Percentiles rank a stretch among this genome's conserved stretches.
These are phyloP conservation scores for Carassius gibelio DNA, from an alignment of 2,113 vertebrate genomes.

Conservation along the genomic window DNA sequence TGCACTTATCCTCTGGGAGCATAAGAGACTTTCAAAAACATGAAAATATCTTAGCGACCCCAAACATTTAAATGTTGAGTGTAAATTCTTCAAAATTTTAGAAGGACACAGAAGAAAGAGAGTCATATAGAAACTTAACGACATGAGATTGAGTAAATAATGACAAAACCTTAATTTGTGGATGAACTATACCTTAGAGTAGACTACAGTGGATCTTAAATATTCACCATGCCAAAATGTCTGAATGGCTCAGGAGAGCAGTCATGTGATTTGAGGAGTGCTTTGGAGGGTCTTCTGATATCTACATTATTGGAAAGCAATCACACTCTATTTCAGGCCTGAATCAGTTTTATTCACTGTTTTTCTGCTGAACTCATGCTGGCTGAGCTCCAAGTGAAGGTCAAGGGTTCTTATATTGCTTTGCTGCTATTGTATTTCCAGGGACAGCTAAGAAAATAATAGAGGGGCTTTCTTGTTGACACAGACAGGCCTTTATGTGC, in stretches of 20 bases:
- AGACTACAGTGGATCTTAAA: background rate
- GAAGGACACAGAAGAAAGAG: background rate
- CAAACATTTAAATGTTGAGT: background rate
- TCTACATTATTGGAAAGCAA: background rate
- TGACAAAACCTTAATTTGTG: background rate
- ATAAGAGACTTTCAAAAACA: too few relatives aligned
- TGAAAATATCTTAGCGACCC: too few relatives aligned
- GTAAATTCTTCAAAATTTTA: background rate
- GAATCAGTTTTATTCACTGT: background rate
- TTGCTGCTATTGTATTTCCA: conserved; percentile 64
- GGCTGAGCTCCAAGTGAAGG: background rate
- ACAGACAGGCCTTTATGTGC: conserved; percentile 68
- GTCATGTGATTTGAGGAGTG: background rate
- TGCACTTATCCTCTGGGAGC: too few relatives aligned
- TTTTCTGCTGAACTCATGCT: conserved; percentile 20
- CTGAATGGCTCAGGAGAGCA: background rate
- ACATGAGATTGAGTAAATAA: background rate
- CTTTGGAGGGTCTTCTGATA: conserved; percentile 10
- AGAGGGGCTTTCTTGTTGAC: conserved; percentile 59
- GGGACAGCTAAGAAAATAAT: conserved; percentile 66
- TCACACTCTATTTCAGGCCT: background rate
- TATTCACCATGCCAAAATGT: background rate
- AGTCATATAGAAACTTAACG: background rate
- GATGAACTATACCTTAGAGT: background rate
- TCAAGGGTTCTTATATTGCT: conserved; percentile 9